These are phyloP conservation scores for Halichoerus grypus DNA, from an alignment of 2,113 vertebrate genomes.

Conservation along the genomic window DNA sequence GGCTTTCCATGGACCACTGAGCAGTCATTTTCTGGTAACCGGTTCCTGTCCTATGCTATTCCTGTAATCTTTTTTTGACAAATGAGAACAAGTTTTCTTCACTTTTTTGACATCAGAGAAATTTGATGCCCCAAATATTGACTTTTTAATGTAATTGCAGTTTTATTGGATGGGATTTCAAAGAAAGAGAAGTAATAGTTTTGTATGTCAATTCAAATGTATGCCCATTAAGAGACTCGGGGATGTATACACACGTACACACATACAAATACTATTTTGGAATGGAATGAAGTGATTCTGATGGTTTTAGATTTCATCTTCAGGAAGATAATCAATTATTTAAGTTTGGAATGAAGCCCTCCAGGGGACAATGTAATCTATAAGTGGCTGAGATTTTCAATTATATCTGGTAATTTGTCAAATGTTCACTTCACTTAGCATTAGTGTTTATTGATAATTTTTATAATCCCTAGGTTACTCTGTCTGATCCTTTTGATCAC, in stretches of 20 bases:
- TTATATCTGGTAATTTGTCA: conserved; percentile 68
- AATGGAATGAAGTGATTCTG: not conserved
- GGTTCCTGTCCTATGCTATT: not conserved
- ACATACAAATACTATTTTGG: not conserved
- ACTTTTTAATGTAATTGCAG: conserved; percentile 50
- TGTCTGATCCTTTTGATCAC: conserved; percentile 18
- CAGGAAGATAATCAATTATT: conserved; percentile 72
- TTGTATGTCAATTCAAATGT: not conserved
- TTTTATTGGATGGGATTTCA: conserved; percentile 34
- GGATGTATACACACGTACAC: not conserved
- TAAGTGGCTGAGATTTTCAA: conserved; percentile 69
- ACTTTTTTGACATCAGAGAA: not conserved
- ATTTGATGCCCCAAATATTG: conserved; percentile 27
- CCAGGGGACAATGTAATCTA: conserved; percentile 54
- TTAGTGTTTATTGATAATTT: conserved; percentile 62
- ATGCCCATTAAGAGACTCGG: not conserved
- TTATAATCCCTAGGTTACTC: conserved; percentile 61
- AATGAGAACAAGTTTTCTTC: not conserved
- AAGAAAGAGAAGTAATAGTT: not conserved
- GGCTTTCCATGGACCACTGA: not conserved
- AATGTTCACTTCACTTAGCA: conserved; percentile 63
- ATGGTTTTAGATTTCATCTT: conserved; percentile 14
- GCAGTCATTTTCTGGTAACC: not conserved
- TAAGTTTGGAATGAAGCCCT: conserved; percentile 66
- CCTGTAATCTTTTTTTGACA: conserved; percentile 4